Conservation (phyloP, 2,113 vertebrate species). For the Lanius ludovicianus region DNA sequence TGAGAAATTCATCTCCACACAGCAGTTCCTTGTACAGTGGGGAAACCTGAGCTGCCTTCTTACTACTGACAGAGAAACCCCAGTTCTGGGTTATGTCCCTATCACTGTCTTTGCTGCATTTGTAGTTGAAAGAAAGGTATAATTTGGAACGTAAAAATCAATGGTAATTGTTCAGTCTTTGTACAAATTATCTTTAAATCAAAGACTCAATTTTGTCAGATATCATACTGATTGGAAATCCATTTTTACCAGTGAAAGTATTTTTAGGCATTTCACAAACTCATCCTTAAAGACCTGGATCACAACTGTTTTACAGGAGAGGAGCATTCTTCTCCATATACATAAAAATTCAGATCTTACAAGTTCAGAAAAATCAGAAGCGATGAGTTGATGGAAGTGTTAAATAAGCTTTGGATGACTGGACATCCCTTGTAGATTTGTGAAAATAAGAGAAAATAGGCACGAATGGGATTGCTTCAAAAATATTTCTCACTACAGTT, state of each 20-base stretch:
- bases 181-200: constrained; percentile 53
- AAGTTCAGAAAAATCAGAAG: background rate
- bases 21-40: background rate
- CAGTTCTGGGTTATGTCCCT: background rate
- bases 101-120: background rate
- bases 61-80: background rate
- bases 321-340: background rate
- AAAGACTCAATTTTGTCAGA: constrained; percentile 25
- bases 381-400: background rate
- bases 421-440: background rate
- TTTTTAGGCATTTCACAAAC: constrained; percentile 13
- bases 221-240: constrained; percentile 50
- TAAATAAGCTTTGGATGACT: background rate
- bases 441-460: background rate
- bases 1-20: background rate
- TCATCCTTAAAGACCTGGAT: constrained; percentile 11
- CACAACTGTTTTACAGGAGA: background rate
- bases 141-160: constrained; percentile 3
- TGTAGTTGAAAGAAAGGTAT: background rate
- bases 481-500: background rate
- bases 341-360: background rate
- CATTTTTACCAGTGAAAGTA: constrained; percentile 26
- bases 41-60: background rate
- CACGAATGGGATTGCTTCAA: background rate
- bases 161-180: constrained; percentile 28